Base-by-base conservation (phyloP, 2,888 invertebrate genomes). In the Prenolepis imparis region DNA sequence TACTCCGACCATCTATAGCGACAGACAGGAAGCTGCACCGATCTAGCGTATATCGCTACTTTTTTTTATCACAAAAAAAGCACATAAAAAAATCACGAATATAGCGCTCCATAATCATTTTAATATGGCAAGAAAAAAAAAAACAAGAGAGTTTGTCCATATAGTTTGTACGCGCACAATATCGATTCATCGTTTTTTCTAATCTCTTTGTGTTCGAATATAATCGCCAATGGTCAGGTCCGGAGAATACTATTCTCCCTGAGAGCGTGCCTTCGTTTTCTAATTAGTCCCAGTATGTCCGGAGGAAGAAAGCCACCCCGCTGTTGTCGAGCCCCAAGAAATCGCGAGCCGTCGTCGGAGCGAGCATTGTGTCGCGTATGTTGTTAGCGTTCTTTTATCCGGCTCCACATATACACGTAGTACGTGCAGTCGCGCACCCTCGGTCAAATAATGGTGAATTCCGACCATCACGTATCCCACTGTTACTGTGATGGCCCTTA, bases 331-430 rank as follows among this genome's bases (percentile, higher is more conserved):
- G 84, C 87, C 90, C 86, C 84, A 84, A 90, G 90, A 90, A 88
- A 88, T 86, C 87, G 84, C 81, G 84, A 83, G 70, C 82, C 75
- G 73, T 73, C 55, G 74, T 73, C 55, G 74, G 77, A 64, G 74
- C 82, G 83, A 80, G 73, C 84, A 91, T 91, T 90, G 90, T 91
- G 86, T 66, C 83, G 72, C 87, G 86, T 90, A 91, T 83, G 90
- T 89, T 90, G 90, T 91, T 89, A 91, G 89, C 85, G 84, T 86
- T 86, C 85, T 86, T 86, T 85, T 85, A 80, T 41, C 57, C 41
- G 63, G 67, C 78, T 83, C 88, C 82, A 52, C 48, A 86, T 75
- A 18, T 41, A 57, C 68, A 59, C 81, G 77, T 85, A 78, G 87
- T 84, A 55, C 80, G 80, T 81, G 32, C 67, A 72, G 59, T 70